These are phyloP conservation scores for Corythornis vintsioides DNA, from an alignment of 2,113 vertebrate genomes.

Conservation along the genomic window DNA sequence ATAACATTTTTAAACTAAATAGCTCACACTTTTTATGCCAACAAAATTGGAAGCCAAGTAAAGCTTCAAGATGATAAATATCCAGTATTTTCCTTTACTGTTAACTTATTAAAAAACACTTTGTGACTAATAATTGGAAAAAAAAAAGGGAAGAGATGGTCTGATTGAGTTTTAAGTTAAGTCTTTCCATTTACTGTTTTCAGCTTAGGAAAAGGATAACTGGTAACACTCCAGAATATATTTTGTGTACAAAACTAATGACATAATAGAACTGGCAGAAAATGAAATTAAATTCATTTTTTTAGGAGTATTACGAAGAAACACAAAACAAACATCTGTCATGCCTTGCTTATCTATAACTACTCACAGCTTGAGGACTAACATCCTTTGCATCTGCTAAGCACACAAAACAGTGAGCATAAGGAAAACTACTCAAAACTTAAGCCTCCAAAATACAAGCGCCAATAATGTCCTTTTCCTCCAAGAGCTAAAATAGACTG, in stretches of 20 bases:
- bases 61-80: not conserved
- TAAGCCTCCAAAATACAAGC: not conserved
- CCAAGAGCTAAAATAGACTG: not conserved
- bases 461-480: not conserved
- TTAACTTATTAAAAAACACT: not conserved
- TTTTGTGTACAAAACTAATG: not conserved
- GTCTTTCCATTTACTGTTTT: constrained; percentile 16
- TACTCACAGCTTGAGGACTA: not conserved
- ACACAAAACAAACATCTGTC: not conserved
- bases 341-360: not conserved
- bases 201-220: not conserved
- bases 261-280: not conserved
- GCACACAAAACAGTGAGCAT: not conserved
- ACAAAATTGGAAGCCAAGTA: constrained; percentile 17
- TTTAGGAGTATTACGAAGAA: not conserved
- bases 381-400: not conserved
- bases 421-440: constrained; percentile 14
- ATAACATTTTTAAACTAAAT: constrained; percentile 12
- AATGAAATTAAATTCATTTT: not conserved
- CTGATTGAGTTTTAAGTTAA: constrained; percentile 22
- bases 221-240: not conserved
- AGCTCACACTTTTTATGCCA: constrained; percentile 16
- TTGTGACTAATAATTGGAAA: not conserved
- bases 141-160: not conserved
- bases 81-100: not conserved